A percentile compares a stretch with the other conserved stretches of the same genome.
These are phyloP conservation scores for Lissonota sp. DNA, from an alignment of 2,888 invertebrate genomes.

Conservation along the genomic window DNA sequence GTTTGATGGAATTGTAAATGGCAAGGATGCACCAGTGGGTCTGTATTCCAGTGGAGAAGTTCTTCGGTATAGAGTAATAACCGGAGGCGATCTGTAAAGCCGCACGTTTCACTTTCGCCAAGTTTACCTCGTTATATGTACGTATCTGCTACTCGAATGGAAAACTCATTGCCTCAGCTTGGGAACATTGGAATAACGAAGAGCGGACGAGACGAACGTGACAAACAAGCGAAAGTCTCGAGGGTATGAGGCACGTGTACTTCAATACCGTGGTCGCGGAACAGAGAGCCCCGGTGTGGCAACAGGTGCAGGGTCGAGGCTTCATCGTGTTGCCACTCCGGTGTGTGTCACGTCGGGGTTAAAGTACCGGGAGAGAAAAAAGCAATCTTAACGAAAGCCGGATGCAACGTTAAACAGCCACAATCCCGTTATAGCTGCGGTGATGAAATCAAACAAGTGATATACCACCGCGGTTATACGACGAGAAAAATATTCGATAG, in stretches of 20 bases:
- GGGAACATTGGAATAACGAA: slow-evolving; percentile 14
- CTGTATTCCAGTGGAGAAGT: no score
- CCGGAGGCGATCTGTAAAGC: slow-evolving; percentile 1
- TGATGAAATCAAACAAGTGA: no score
- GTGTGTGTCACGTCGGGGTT: slow-evolving; percentile 15
- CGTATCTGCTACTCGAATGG: neutral
- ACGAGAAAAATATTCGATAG: no score
- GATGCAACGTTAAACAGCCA: neutral
- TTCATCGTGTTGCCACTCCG: slow-evolving; percentile 12
- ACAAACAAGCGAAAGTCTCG: slow-evolving; percentile 4
- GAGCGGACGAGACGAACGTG: slow-evolving; percentile 13
- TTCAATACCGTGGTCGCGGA: slow-evolving; percentile 13
- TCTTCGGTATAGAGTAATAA: no score
- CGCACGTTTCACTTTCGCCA: neutral
- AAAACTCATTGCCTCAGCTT: neutral
- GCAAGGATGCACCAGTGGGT: no score
- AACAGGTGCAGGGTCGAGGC: slow-evolving; percentile 32
- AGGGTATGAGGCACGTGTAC: slow-evolving; percentile 18
- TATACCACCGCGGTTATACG: no score
- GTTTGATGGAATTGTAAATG: no score
- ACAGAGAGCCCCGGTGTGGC: slow-evolving; percentile 14
- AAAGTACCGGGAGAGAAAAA: neutral
- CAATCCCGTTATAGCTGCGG: neutral
- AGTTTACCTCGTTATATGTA: neutral
- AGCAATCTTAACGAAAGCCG: slow-evolving; percentile 7